These are phyloP conservation scores for Nomada hirtipes DNA, from an alignment of 2,888 invertebrate genomes.

Conservation along the genomic window DNA sequence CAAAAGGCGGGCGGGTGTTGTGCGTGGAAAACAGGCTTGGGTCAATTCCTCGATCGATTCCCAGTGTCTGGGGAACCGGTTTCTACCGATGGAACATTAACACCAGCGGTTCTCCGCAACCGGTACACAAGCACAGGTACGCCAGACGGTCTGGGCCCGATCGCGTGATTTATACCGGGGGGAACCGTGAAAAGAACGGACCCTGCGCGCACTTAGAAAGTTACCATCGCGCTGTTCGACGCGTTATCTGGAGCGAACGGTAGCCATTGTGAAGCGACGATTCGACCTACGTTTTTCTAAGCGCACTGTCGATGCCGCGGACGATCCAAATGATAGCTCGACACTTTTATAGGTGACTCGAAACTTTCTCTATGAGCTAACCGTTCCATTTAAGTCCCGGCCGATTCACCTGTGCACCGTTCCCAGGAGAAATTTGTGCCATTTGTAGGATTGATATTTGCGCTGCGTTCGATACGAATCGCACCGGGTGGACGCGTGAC, in stretches of 20 bases:
- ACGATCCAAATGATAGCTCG: background rate
- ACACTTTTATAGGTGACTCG: background rate
- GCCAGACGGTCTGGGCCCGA: background rate
- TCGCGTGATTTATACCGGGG: constrained; percentile 58
- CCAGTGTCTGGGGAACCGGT: constrained; percentile 63
- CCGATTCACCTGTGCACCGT: background rate
- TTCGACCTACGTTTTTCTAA: constrained; percentile 23
- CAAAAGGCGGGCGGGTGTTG: constrained; percentile 36
- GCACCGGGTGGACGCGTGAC: constrained; percentile 2
- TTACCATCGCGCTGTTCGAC: constrained; percentile 36
- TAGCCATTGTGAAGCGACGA: constrained; percentile 42
- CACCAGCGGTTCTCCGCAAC: constrained; percentile 66
- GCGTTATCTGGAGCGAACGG: constrained; percentile 59
- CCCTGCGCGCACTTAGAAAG: constrained; percentile 61
- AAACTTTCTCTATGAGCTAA: background rate
- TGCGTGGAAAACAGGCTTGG: constrained; percentile 59
- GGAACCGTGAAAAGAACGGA: constrained; percentile 37
- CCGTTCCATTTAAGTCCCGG: background rate
- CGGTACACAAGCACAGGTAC: background rate
- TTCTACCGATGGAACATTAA: constrained; percentile 58
- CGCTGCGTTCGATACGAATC: background rate
- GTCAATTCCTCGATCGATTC: constrained; percentile 70
- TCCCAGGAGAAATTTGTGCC: background rate
- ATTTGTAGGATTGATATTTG: background rate
- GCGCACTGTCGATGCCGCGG: background rate